Conservation (phyloP, 2,797 vertebrate genomes). For the Scyliorhinus canicula region DNA sequence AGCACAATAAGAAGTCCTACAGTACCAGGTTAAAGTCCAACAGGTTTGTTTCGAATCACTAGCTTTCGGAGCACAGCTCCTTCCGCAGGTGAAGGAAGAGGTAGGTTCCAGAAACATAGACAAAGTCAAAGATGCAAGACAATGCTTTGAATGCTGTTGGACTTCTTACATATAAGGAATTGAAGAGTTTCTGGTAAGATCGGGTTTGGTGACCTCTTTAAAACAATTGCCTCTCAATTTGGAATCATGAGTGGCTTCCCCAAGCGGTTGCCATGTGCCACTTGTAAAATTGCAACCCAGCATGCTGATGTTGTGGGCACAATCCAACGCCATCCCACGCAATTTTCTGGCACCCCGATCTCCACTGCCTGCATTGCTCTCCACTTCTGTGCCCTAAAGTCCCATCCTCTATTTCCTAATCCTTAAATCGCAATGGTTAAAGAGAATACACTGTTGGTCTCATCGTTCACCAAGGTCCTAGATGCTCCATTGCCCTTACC, state of each 20-base stretch:
- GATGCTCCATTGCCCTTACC: neutral
- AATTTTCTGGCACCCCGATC: neutral
- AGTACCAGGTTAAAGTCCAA: too few relatives aligned
- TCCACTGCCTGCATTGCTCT: neutral
- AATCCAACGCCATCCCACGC: neutral
- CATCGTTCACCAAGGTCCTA: neutral
- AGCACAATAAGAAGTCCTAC: too few relatives aligned
- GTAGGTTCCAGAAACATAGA: too few relatives aligned
- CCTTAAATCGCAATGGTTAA: neutral
- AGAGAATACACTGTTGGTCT: neutral
- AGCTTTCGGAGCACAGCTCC: too few relatives aligned
- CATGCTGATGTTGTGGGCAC: neutral
- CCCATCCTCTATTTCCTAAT: neutral
- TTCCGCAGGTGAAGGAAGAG: too few relatives aligned
- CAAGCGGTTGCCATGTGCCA: too few relatives aligned
- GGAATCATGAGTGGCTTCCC: neutral
- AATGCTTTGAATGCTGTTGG: too few relatives aligned
- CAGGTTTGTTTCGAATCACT: too few relatives aligned
- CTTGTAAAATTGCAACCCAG: neutral
- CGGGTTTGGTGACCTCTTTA: neutral
- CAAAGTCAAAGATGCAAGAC: too few relatives aligned
- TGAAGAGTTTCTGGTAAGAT: neutral
- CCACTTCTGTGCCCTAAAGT: neutral
- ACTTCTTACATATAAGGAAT: too few relatives aligned
- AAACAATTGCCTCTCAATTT: neutral